These are phyloP conservation scores for Lithobates pipiens DNA, from an alignment of 2,797 vertebrate species.

Conservation along the genomic window DNA sequence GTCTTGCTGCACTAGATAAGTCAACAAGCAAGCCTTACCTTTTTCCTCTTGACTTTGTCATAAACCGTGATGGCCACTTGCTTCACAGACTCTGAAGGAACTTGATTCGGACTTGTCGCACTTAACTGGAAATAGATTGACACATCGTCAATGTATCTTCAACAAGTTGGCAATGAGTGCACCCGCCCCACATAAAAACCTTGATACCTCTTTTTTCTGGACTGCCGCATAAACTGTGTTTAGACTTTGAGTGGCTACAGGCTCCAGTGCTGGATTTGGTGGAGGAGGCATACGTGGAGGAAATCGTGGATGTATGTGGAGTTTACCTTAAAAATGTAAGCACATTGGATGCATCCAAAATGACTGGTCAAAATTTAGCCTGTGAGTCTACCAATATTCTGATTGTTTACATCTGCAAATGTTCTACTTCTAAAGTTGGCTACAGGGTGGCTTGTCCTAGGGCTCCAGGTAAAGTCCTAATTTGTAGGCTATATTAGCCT, in stretches of 20 bases:
- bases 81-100: too few species aligned
- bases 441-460: background rate
- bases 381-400: background rate
- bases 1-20: too few species aligned
- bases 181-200: background rate
- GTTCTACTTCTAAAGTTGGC: background rate
- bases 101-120: too few species aligned
- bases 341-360: background rate
- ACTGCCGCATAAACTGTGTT: background rate
- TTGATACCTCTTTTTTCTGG: constrained; percentile 1
- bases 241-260: too few species aligned
- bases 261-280: background rate
- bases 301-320: too few species aligned
- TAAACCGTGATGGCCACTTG: background rate
- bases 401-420: background rate
- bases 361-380: background rate
- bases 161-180: too few species aligned
- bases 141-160: too few species aligned
- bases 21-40: background rate
- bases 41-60: background rate
- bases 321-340: background rate
- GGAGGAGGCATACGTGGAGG: background rate
- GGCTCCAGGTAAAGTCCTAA: background rate
- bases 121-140: too few species aligned
- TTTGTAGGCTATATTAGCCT: too few species aligned